Conservation (phyloP, 2,888 invertebrate species). For the Napeogenes sylphis region DNA sequence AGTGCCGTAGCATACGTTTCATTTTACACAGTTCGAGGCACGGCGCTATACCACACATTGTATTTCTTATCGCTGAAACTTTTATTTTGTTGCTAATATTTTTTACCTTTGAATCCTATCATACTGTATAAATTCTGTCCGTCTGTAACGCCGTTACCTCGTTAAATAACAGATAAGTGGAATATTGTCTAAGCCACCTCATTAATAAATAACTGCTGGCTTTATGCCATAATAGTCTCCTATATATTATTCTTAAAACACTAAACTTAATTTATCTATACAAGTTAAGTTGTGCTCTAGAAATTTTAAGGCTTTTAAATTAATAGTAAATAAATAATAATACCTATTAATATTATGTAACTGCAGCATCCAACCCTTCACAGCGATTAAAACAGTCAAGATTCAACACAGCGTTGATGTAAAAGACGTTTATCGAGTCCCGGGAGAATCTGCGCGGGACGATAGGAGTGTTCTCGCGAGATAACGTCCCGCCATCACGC, state of each 20-base stretch:
- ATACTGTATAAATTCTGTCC: no score
- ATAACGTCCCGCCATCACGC: conserved; percentile 49
- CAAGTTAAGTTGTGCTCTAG: not conserved
- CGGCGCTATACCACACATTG: conserved; percentile 39
- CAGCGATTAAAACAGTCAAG: conserved; percentile 6
- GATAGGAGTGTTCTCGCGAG: conserved; percentile 53
- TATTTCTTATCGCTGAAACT: conserved; percentile 35
- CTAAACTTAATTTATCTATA: conserved; percentile 1
- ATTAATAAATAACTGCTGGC: conserved; percentile 5
- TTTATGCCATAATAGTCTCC: conserved; percentile 1
- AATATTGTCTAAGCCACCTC: not conserved
- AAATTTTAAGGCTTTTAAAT: no score
- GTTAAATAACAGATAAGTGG: no score
- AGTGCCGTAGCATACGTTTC: not conserved
- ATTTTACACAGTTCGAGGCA: conserved; percentile 20
- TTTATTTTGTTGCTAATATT: conserved; percentile 34
- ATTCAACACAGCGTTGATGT: conserved; percentile 19
- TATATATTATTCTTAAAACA: conserved; percentile 4
- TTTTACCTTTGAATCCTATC: no score
- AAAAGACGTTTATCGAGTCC: conserved; percentile 38
- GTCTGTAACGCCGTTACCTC: no score
- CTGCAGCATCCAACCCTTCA: not conserved
- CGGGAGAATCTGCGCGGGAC: conserved; percentile 47
- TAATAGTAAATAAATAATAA: no score
- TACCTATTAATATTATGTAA: no score